phyloP scores from a whole-genome alignment of 2,888 invertebrate genomes.

The Flexamia atlantica region DNA sequence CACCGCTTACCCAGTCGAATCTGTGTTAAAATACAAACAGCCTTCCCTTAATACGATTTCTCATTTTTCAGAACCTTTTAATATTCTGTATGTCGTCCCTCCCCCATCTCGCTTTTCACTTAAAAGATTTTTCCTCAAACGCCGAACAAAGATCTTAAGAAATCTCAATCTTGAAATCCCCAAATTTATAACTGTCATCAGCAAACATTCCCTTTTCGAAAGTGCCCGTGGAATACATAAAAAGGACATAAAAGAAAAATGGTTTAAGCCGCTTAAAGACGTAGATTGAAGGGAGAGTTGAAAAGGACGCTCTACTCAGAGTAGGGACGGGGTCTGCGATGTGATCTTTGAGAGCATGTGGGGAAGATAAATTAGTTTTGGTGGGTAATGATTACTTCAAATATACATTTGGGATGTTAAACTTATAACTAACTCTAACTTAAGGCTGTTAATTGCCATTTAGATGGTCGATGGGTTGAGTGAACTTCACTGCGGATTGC shows the following conservation, averaged over 20 bases:
- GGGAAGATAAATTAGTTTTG: background rate
- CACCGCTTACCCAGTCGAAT: too few relatives aligned
- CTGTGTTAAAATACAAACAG: background rate
- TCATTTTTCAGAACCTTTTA: too few relatives aligned
- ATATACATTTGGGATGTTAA: too few relatives aligned
- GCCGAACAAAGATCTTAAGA: constrained; percentile 1
- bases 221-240: constrained; percentile 19
- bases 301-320: background rate
- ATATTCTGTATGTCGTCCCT: background rate
- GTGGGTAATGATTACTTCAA: background rate
- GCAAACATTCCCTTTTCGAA: constrained; percentile 1
- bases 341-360: background rate
- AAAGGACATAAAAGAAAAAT: constrained; percentile 43
- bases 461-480: too few relatives aligned
- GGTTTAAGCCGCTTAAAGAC: constrained; percentile 32
- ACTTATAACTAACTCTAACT: too few relatives aligned
- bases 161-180: constrained; percentile 27
- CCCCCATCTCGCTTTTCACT: constrained; percentile 15
- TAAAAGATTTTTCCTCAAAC: background rate
- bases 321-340: background rate
- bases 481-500: too few relatives aligned
- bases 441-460: too few relatives aligned
- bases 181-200: constrained; percentile 43
- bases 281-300: constrained; percentile 15
- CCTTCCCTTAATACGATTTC: background rate